Conservation (phyloP, 2,113 vertebrate genomes). For the Acrocephalus kingi region DNA sequence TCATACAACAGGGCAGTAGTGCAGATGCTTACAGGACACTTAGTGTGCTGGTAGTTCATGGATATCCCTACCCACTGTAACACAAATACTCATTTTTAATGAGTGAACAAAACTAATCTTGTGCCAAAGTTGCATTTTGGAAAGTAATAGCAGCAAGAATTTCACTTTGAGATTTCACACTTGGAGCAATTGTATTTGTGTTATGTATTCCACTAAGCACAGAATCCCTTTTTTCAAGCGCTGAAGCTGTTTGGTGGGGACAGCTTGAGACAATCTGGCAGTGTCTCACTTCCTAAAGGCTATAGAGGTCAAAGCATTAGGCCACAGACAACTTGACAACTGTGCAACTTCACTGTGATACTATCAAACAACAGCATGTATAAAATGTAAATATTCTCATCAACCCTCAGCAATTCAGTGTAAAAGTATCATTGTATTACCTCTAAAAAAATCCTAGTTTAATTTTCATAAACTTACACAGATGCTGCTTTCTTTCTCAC, state of each 20-base stretch:
- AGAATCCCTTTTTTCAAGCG: not conserved
- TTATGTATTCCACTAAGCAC: not conserved
- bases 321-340: not conserved
- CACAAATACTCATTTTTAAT: not conserved
- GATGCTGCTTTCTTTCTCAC: not conserved
- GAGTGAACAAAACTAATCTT: not conserved
- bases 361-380: not conserved
- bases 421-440: not conserved
- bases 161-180: not conserved
- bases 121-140: not conserved
- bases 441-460: not conserved
- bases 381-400: not conserved
- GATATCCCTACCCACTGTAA: not conserved
- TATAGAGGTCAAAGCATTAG: not conserved
- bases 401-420: not conserved
- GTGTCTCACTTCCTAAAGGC: not conserved
- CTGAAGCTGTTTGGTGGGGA: not conserved
- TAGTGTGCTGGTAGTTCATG: not conserved
- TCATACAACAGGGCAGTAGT: not conserved
- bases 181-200: not conserved
- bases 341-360: not conserved
- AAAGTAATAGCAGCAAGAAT: not conserved
- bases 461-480: not conserved
- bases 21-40: not conserved
- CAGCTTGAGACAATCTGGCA: not conserved